Percentiles rank a stretch among this genome's conserved stretches.
phyloP scores from a whole-genome alignment of 2,888 invertebrate species.

The Hybos culiciformis region DNA sequence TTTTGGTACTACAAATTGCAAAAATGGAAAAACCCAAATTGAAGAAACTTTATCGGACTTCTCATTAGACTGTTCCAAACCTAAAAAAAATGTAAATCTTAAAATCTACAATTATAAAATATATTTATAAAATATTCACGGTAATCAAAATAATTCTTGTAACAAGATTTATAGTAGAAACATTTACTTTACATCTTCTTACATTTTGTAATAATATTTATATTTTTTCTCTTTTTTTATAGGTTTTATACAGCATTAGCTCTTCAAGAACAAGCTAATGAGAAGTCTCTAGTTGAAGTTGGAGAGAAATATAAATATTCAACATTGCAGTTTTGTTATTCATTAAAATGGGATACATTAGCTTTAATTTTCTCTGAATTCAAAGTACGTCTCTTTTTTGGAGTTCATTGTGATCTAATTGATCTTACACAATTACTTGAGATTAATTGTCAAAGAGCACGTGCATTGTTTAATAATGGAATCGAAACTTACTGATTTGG shows the following conservation, averaged over 20 bases:
- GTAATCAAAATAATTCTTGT: too few species aligned
- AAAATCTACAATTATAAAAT: too few species aligned
- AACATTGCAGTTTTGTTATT: constrained; percentile 88
- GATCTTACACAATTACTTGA: constrained; percentile 77
- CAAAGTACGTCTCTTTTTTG: constrained; percentile 87
- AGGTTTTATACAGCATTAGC: constrained; percentile 84
- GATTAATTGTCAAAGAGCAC: constrained; percentile 71
- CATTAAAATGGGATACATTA: constrained; percentile 84
- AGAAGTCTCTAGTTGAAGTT: constrained; percentile 66
- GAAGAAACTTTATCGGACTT: too few species aligned
- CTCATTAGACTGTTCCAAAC: too few species aligned
- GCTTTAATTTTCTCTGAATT: constrained; percentile 84
- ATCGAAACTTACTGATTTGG: constrained; percentile 68
- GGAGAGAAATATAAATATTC: constrained; percentile 74
- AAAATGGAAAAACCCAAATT: too few species aligned
- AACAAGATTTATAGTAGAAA: too few species aligned
- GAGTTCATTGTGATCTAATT: constrained; percentile 80
- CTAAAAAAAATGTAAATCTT: too few species aligned
- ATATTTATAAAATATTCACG: too few species aligned
- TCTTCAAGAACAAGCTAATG: constrained; percentile 84
- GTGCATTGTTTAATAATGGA: constrained; percentile 69
- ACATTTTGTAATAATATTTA: too few species aligned
- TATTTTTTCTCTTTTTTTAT: too few species aligned
- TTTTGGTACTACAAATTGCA: too few species aligned
- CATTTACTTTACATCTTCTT: too few species aligned